A percentile compares a stretch with the other conserved stretches of the same genome.
Conservation (phyloP, 1,140 invertebrate species). For the Penaeus indicus region DNA sequence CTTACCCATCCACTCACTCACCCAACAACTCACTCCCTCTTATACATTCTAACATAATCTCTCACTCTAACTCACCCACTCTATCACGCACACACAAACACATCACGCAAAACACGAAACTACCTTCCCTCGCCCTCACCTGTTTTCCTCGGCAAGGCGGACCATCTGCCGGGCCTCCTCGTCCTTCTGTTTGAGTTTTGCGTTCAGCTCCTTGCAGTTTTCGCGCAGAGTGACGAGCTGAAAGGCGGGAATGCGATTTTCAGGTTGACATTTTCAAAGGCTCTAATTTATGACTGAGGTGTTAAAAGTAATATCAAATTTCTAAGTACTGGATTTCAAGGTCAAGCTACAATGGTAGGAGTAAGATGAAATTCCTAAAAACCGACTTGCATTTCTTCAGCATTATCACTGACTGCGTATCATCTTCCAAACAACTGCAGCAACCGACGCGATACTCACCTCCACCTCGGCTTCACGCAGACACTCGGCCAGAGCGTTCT, state of each 20-base stretch:
- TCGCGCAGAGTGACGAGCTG: conserved; percentile 33
- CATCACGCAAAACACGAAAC: background rate
- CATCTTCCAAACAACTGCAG: background rate
- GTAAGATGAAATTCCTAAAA: background rate
- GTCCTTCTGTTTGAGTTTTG: conserved; percentile 77
- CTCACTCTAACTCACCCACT: too few species aligned
- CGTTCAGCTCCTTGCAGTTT: conserved; percentile 70
- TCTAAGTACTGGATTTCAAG: background rate
- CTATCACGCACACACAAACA: too few species aligned
- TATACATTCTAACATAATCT: too few species aligned
- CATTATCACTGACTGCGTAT: background rate
- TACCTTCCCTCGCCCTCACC: conserved; percentile 70
- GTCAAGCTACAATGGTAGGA: background rate
- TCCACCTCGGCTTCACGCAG: conserved; percentile 82
- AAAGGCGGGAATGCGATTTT: background rate
- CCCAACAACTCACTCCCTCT: too few species aligned
- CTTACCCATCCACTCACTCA: too few species aligned
- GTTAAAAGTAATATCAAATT: background rate
- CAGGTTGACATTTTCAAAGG: too few species aligned
- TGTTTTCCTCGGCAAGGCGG: conserved; percentile 82
- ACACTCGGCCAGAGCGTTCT: conserved; percentile 79
- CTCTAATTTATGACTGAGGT: background rate
- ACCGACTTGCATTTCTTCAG: conserved; percentile 16
- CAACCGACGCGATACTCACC: conserved; percentile 68
- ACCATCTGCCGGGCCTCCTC: conserved; percentile 85